phyloP scores from a whole-genome alignment of 2,113 vertebrate genomes.

The Trinectes maculatus region DNA sequence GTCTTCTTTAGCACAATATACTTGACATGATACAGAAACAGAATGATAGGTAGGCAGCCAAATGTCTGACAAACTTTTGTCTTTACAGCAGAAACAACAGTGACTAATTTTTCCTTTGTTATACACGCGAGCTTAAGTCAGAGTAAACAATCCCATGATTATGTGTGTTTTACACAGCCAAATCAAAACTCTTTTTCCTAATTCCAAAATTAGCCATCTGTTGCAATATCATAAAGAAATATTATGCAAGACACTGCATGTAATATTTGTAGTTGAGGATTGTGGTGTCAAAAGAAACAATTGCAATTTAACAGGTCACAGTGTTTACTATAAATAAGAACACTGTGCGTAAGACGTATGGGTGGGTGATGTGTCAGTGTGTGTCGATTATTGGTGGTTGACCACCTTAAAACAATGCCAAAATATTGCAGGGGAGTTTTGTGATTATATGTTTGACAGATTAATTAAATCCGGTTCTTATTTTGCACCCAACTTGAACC shows the following conservation, averaged over 20 bases:
- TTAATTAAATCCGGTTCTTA: background rate
- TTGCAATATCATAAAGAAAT: background rate
- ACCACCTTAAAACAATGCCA: background rate
- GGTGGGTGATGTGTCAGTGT: background rate
- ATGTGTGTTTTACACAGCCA: background rate
- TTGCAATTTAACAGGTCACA: background rate
- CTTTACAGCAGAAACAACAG: background rate
- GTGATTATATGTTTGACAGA: background rate
- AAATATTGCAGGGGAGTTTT: background rate
- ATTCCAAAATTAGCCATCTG: background rate
- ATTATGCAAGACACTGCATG: background rate
- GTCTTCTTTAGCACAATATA: too few relatives aligned
- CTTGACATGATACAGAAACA: background rate
- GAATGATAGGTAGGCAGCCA: background rate
- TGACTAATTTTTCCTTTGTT: conserved; percentile 4
- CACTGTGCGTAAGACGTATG: background rate
- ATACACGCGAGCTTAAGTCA: conserved; percentile 4
- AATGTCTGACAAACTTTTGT: background rate
- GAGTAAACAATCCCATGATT: conserved; percentile 6
- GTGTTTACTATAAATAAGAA: background rate
- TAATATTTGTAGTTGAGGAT: background rate
- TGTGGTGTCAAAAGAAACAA: background rate
- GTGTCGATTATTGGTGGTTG: background rate
- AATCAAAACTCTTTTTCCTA: background rate
- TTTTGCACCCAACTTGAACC: background rate